Conservation (phyloP, 2,113 vertebrate genomes). For the Bufo bufo region DNA sequence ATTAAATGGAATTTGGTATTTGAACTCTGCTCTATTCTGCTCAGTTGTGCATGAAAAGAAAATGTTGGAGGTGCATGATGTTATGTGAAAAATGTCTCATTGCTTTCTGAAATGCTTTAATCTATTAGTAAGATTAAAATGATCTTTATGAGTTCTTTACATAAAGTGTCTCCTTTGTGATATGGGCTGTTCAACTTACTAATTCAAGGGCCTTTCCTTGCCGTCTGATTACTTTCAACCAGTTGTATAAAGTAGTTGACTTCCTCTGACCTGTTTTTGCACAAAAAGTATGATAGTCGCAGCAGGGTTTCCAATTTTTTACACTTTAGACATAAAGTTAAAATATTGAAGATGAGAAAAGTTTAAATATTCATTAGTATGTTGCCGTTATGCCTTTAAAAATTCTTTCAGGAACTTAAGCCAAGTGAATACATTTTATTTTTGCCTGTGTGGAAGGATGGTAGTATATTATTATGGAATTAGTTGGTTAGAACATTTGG, state of each 20-base stretch:
- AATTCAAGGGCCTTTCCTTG: conserved; percentile 68
- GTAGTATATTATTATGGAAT: neutral
- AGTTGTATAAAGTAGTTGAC: conserved; percentile 61
- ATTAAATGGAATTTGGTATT: conserved; percentile 73
- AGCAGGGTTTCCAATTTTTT: conserved; percentile 7
- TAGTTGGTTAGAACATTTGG: neutral
- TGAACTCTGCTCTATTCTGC: conserved; percentile 73
- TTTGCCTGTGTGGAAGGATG: neutral
- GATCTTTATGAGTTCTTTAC: conserved; percentile 72
- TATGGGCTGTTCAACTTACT: conserved; percentile 68
- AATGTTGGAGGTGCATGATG: conserved; percentile 69
- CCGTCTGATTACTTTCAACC: conserved; percentile 68
- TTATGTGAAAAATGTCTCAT: conserved; percentile 73
- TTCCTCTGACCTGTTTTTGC: conserved; percentile 51
- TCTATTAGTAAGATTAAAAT: conserved; percentile 80
- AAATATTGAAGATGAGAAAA: neutral
- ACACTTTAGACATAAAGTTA: conserved; percentile 6
- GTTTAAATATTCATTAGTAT: neutral
- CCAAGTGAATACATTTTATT: neutral
- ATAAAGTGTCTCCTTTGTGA: conserved; percentile 71
- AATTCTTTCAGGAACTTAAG: neutral
- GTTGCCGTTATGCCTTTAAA: neutral
- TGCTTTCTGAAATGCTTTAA: conserved; percentile 75
- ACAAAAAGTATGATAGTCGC: conserved; percentile 26
- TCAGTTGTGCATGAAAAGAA: conserved; percentile 79